Percentiles rank a stretch among this genome's conserved stretches.
These are phyloP conservation scores for Pristionchus maxplancki DNA, from an alignment of 2,888 invertebrate species.

Conservation along the genomic window DNA sequence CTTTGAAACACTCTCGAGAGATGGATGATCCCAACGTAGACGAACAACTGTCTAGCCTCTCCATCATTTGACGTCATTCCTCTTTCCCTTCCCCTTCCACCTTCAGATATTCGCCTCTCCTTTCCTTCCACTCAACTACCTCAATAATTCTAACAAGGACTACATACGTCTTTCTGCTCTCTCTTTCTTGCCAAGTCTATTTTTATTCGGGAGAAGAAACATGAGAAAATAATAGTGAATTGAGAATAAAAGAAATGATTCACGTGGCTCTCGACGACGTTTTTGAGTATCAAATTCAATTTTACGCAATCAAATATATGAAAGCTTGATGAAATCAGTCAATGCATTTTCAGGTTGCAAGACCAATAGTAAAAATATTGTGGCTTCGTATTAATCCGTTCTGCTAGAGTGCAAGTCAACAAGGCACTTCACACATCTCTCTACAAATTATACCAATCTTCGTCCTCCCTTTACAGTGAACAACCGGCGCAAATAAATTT, in stretches of 20 bases:
- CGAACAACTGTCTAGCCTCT: neutral
- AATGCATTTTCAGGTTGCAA: too few species aligned
- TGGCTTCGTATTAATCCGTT: too few species aligned
- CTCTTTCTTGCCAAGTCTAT: neutral
- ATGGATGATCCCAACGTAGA: neutral
- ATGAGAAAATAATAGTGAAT: neutral
- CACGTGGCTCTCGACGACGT: neutral
- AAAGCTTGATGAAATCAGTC: too few species aligned
- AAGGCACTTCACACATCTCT: too few species aligned
- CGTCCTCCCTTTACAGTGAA: too few species aligned
- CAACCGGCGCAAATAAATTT: too few species aligned
- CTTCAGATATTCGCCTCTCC: neutral
- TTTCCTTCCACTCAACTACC: neutral
- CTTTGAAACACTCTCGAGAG: neutral
- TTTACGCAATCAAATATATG: too few species aligned
- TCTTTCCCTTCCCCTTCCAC: neutral
- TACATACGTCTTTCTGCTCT: neutral
- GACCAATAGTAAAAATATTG: too few species aligned
- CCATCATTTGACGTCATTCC: neutral
- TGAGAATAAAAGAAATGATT: neutral
- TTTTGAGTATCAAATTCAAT: too few species aligned
- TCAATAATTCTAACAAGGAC: neutral
- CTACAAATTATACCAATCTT: too few species aligned
- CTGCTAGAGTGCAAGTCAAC: too few species aligned
- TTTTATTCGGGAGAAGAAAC: neutral